phyloP scores from a whole-genome alignment of 2,888 invertebrate genomes.

The Apodemia mormo region DNA sequence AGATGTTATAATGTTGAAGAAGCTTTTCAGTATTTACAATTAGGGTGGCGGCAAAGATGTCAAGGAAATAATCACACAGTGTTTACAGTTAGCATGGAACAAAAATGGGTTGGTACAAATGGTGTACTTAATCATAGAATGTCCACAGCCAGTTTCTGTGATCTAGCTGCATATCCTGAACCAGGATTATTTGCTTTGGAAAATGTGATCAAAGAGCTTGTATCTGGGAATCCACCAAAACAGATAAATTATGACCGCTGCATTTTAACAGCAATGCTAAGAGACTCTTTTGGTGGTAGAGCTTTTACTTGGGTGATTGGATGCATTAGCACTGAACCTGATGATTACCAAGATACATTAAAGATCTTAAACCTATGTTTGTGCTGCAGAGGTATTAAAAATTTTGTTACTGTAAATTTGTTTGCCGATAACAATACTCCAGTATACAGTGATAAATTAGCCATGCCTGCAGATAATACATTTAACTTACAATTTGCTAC shows the following conservation, averaged over 20 bases:
- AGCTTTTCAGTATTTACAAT: slow-evolving; percentile 86
- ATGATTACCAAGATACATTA: slow-evolving; percentile 85
- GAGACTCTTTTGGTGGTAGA: slow-evolving; percentile 89
- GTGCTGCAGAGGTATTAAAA: slow-evolving; percentile 85
- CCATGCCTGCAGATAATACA: slow-evolving; percentile 61
- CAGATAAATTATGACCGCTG: slow-evolving; percentile 84
- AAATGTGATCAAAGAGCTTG: slow-evolving; percentile 82
- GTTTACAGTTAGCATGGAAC: slow-evolving; percentile 88
- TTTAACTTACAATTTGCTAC: slow-evolving; percentile 92
- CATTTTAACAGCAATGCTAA: slow-evolving; percentile 85
- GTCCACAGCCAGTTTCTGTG: slow-evolving; percentile 88
- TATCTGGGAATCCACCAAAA: slow-evolving; percentile 78
- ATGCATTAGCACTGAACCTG: slow-evolving; percentile 86
- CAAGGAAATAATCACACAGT: slow-evolving; percentile 84
- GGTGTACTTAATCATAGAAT: slow-evolving; percentile 86
- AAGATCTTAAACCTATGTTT: slow-evolving; percentile 86
- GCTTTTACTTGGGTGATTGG: slow-evolving; percentile 88
- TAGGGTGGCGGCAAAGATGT: slow-evolving; percentile 83
- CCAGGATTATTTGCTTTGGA: slow-evolving; percentile 85
- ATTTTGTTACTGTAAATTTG: slow-evolving; percentile 87
- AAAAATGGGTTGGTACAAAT: slow-evolving; percentile 86
- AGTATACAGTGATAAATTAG: slow-evolving; percentile 66
- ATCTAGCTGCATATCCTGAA: slow-evolving; percentile 83
- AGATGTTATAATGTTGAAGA: slow-evolving; percentile 85
- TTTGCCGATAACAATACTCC: slow-evolving; percentile 85